These are phyloP conservation scores for Lissocephala sabroskyi DNA, from an alignment of 2,888 invertebrate species.

Conservation along the genomic window DNA sequence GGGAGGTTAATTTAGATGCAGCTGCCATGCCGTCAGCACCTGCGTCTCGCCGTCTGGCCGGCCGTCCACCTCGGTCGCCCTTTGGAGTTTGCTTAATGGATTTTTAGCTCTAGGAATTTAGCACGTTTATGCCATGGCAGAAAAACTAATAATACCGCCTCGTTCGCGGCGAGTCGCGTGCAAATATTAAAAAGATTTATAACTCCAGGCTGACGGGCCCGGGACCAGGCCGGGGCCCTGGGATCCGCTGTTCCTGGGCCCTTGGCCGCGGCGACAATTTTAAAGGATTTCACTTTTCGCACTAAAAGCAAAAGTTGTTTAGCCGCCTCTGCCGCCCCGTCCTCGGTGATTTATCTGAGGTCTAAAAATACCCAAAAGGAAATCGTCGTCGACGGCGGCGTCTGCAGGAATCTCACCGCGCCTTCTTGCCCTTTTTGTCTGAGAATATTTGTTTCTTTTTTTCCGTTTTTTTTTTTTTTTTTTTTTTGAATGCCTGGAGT, in stretches of 20 bases:
- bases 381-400: too few species aligned
- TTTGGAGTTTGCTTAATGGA: constrained; percentile 41
- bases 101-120: constrained; percentile 54
- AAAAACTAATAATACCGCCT: constrained; percentile 51
- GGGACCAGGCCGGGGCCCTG: constrained; percentile 8
- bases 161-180: constrained; percentile 32
- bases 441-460: too few species aligned
- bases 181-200: constrained; percentile 60
- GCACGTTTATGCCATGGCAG: constrained; percentile 44
- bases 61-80: not conserved
- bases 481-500: constrained; percentile 13
- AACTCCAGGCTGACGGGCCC: constrained; percentile 17
- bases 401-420: too few species aligned
- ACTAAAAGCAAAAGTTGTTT: constrained; percentile 27
- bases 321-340: not conserved
- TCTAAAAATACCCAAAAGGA: too few species aligned
- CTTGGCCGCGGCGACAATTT: constrained; percentile 35
- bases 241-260: constrained; percentile 45
- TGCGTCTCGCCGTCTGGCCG: constrained; percentile 24
- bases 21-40: constrained; percentile 49
- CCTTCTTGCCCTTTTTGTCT: too few species aligned
- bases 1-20: constrained; percentile 52
- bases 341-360: constrained; percentile 20
- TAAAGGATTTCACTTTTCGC: constrained; percentile 62
- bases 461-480: too few species aligned